Percentiles rank a stretch among this genome's conserved stretches.
These are phyloP conservation scores for Strigamia crassipes DNA, from an alignment of 2,888 invertebrate genomes.

Conservation along the genomic window DNA sequence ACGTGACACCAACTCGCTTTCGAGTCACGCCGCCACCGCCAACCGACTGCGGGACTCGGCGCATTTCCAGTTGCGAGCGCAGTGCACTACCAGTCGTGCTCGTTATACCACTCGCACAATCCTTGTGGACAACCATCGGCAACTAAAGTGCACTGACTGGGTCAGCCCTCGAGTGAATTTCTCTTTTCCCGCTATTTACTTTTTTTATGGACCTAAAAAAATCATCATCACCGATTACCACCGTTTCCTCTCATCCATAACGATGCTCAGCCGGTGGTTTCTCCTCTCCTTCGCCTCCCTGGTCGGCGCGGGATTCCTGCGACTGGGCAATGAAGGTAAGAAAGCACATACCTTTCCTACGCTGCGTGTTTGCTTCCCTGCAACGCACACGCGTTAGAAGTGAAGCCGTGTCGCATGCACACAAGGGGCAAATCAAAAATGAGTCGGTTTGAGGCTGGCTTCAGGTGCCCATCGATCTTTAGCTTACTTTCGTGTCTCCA, in stretches of 20 bases:
- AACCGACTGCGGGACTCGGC: conserved; percentile 21
- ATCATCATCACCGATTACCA: conserved; percentile 1
- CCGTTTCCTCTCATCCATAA: background rate
- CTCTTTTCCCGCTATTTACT: background rate
- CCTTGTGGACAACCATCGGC: background rate
- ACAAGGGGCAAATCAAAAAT: background rate
- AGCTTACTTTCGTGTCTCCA: conserved; percentile 29
- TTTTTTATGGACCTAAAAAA: conserved; percentile 33
- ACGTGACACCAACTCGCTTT: conserved; percentile 20
- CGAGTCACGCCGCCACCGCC: conserved; percentile 33
- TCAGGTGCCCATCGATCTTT: conserved; percentile 13
- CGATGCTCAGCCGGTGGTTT: conserved; percentile 32
- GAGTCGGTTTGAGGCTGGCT: background rate
- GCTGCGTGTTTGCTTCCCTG: background rate
- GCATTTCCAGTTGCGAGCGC: conserved; percentile 20
- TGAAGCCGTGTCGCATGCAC: background rate
- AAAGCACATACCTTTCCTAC: background rate
- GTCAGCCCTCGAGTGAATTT: background rate
- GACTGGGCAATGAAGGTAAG: conserved; percentile 37
- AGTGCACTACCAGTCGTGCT: conserved; percentile 12
- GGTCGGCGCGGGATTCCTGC: conserved; percentile 16
- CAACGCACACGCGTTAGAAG: background rate
- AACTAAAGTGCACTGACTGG: background rate
- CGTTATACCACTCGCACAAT: background rate
- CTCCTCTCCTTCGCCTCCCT: conserved; percentile 23